These are phyloP conservation scores for Andrena minutula DNA, from an alignment of 2,888 invertebrate genomes.

Conservation along the genomic window DNA sequence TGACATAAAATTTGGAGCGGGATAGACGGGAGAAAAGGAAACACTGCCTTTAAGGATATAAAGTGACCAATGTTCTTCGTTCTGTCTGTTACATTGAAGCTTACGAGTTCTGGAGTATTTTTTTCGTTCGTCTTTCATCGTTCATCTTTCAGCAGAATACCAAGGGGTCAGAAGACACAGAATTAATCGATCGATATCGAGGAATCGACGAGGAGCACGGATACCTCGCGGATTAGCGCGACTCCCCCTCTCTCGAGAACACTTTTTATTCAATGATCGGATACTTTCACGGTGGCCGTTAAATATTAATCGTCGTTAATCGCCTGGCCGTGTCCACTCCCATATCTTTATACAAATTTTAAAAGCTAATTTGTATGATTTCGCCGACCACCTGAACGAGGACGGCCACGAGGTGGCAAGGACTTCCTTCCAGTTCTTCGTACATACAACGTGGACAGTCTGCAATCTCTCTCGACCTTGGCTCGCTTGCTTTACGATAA, in stretches of 20 bases:
- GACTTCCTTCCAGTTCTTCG: background rate
- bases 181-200: background rate
- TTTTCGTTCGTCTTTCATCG: background rate
- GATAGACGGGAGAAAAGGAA: background rate
- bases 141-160: background rate
- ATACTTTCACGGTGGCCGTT: slow-evolving; percentile 54
- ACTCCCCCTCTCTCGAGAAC: slow-evolving; percentile 10
- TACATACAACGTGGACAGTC: too few species aligned
- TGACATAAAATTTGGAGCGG: too few species aligned
- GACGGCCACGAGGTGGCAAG: slow-evolving; percentile 30
- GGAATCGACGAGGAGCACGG: slow-evolving; percentile 20
- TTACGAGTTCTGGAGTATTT: background rate
- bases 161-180: background rate
- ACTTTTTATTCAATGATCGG: slow-evolving; percentile 35
- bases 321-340: slow-evolving; percentile 29
- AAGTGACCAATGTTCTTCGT: background rate
- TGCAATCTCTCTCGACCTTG: too few species aligned
- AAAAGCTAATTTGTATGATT: slow-evolving; percentile 46
- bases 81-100: background rate
- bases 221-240: slow-evolving; percentile 37
- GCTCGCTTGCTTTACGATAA: background rate
- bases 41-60: background rate
- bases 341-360: slow-evolving; percentile 19
- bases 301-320: slow-evolving; percentile 15
- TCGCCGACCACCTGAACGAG: slow-evolving; percentile 12